These are phyloP conservation scores for Chloroceryle aenea DNA, from an alignment of 2,113 vertebrate species.

Conservation along the genomic window DNA sequence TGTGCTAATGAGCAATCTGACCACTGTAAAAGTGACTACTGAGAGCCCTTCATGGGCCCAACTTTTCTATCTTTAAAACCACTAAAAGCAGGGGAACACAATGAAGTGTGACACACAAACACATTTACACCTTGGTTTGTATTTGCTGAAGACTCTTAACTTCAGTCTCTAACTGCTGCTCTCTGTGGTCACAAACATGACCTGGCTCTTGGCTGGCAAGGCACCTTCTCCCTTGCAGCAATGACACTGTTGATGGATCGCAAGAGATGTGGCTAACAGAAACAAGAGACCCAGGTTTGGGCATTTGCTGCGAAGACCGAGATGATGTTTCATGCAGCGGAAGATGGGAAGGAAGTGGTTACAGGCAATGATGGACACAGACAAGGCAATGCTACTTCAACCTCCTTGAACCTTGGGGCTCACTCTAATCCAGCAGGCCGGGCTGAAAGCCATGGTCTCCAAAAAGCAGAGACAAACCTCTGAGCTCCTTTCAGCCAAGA, in stretches of 20 bases:
- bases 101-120: neutral
- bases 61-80: conserved; percentile 9
- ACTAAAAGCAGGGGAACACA: neutral
- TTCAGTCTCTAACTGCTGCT: neutral
- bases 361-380: neutral
- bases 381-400: neutral
- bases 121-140: neutral
- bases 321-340: neutral
- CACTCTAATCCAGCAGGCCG: neutral
- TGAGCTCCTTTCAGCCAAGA: fast-evolving
- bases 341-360: neutral
- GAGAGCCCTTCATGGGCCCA: conserved; percentile 48
- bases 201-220: neutral
- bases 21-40: conserved; percentile 50
- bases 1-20: conserved; percentile 59
- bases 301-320: neutral
- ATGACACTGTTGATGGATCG: fast-evolving
- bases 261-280: neutral
- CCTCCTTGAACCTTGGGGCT: neutral
- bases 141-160: neutral
- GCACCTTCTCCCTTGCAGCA: neutral
- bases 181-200: neutral
- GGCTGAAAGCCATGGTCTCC: neutral
- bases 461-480: neutral
- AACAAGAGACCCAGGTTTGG: neutral